Conservation (phyloP, 2,888 invertebrate species). For the Caenorhabditis sp. region DNA sequence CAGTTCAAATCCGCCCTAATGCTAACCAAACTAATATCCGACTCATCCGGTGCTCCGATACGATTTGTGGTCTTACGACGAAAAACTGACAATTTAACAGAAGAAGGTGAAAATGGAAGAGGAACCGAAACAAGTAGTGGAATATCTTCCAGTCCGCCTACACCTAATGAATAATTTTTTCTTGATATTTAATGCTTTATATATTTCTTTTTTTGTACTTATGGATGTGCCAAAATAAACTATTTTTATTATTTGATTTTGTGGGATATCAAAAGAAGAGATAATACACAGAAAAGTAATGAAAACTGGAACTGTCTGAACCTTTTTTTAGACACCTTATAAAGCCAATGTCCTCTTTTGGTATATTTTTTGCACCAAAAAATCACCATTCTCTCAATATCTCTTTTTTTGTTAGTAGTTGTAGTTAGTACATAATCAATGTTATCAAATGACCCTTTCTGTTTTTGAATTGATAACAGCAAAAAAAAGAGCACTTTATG, state of each 20-base stretch:
- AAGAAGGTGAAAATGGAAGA: slow-evolving; percentile 32
- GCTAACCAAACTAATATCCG: slow-evolving; percentile 56
- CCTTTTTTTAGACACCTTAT: no score
- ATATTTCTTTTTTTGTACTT: neutral
- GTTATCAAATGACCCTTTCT: neutral
- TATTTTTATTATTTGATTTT: no score
- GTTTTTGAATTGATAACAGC: neutral
- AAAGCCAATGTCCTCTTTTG: no score
- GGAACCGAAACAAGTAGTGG: slow-evolving; percentile 36
- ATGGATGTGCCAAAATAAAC: neutral
- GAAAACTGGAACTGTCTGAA: no score
- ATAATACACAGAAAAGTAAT: no score
- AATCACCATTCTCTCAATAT: no score
- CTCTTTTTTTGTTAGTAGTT: no score
- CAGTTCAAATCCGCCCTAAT: slow-evolving; percentile 57
- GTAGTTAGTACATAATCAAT: neutral
- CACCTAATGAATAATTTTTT: slow-evolving; percentile 24
- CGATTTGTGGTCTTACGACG: slow-evolving; percentile 54
- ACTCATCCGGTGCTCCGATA: slow-evolving; percentile 49
- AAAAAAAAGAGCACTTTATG: neutral
- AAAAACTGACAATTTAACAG: slow-evolving; percentile 24
- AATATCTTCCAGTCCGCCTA: slow-evolving; percentile 41
- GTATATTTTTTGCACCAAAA: no score
- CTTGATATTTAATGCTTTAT: neutral
- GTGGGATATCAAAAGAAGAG: no score